phyloP scores from a whole-genome alignment of 1,140 invertebrate genomes.

The Galleria mellonella region DNA sequence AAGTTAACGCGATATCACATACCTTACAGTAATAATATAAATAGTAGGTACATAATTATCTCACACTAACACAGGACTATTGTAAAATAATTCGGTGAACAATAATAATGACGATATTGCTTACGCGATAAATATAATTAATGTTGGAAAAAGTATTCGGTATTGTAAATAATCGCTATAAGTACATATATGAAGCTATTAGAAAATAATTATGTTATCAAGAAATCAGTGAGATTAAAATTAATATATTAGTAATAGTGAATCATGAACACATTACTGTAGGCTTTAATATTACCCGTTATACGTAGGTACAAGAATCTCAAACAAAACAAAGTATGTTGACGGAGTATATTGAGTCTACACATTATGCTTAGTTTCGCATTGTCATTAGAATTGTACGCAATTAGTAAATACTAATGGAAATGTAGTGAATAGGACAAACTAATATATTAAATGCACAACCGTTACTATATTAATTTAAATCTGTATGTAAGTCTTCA shows the following conservation, averaged over 20 bases:
- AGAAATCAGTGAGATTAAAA: conserved; percentile 67
- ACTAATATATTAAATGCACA: conserved; percentile 40
- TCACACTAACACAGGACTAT: neutral
- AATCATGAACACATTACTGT: conserved; percentile 31
- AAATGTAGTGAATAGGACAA: conserved; percentile 33
- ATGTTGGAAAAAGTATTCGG: conserved; percentile 27
- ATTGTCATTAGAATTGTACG: conserved; percentile 34
- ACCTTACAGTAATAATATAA: conserved; percentile 9
- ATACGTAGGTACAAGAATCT: conserved; percentile 20
- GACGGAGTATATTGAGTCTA: conserved; percentile 34
- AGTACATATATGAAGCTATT: conserved; percentile 57
- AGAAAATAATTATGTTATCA: conserved; percentile 62
- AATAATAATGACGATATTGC: conserved; percentile 14
- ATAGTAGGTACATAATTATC: neutral
- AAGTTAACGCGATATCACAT: conserved; percentile 18
- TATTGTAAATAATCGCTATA: conserved; percentile 66
- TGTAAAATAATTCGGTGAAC: conserved; percentile 4
- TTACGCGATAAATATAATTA: conserved; percentile 22
- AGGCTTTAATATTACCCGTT: conserved; percentile 41
- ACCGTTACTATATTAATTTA: conserved; percentile 34
- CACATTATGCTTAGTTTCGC: conserved; percentile 22
- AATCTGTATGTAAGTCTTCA: conserved; percentile 37
- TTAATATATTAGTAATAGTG: conserved; percentile 52
- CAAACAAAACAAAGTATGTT: conserved; percentile 11
- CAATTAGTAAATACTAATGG: conserved; percentile 35